Evolutionary conservation across 2,888 invertebrate species (phyloP), one percentile per base, ranked within the genome.

Genomic region (Tiliacea citrago): DNA sequence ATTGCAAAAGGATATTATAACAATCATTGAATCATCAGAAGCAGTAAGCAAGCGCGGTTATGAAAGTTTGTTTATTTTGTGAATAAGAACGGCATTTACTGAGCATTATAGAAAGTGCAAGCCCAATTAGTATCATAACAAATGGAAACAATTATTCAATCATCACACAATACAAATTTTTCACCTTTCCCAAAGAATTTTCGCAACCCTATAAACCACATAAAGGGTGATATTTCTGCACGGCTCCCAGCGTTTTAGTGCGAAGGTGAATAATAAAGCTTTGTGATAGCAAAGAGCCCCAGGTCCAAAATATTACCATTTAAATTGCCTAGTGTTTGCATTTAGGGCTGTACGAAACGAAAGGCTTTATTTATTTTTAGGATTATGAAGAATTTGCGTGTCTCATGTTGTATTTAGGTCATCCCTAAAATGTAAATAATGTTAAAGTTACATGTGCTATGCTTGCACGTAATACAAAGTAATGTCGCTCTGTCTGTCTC

Each of bases 241-340:
- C 51, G 51, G 51, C 75, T 75, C 61, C 77, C 58, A 70, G 39
- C 73, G 63, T 39, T 74, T 67, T 77, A 68, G 74, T 72, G 62
- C 71, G 61, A 83, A 81, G 76, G 73, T 74, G 83, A 85, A 82
- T 82, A 77, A 85, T 83, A 79, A 79, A 74, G 73, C 79, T 77
- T 69, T 77, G 73, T 85, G 87, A 73, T 73, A 86, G 72, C 76
- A 73, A 77, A 86, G 81, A 80, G 88, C 81, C 84, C 75, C 77
- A 51, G 78, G 80, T 75, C 73, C 77, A 58, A 81, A 82, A 83
- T 87, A 92, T 92, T 92, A 90, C 87, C 93, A 92, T 92, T 90
- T 92, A 92, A 92, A 92, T 92, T 91, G 90, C 87, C 83, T 81
- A 73, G 70, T 71, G 61, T 68, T 77, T 45, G 53, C 42, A 51